Evolutionary conservation across 2,113 vertebrate genomes (phyloP).

Genomic region (Dascyllus trimaculatus): DNA sequence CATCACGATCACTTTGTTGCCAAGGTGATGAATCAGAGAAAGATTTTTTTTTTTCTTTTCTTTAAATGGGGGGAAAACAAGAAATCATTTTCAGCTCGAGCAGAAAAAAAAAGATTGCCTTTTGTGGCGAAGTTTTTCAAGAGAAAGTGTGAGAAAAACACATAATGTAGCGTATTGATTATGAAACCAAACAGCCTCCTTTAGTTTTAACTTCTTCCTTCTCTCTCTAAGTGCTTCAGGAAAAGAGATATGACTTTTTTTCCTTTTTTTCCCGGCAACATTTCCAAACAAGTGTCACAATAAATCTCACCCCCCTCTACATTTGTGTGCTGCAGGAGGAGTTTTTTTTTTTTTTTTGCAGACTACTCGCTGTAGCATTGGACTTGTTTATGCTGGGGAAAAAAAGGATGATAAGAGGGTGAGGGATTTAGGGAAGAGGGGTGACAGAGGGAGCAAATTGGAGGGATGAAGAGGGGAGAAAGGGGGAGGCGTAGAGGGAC

Average conservation of each 20-base stretch:
- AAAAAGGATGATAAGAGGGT: background rate
- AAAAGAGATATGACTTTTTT: constrained; percentile 7
- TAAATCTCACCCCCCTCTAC: constrained; percentile 33
- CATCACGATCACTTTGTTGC: constrained; percentile 67
- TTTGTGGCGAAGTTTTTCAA: constrained; percentile 16
- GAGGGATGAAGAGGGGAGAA: constrained; percentile 1
- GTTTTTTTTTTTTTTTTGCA: constrained; percentile 1
- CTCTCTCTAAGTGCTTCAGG: background rate
- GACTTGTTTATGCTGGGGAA: constrained; percentile 49
- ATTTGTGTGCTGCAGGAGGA: constrained; percentile 17
- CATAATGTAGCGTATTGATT: background rate
- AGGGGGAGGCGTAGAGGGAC: background rate
- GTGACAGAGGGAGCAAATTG: background rate
- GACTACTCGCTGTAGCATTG: constrained; percentile 8
- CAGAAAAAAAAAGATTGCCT: constrained; percentile 8
- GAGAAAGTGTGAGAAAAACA: background rate
- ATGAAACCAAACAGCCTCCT: constrained; percentile 7
- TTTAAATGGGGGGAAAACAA: constrained; percentile 19
- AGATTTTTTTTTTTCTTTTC: no score
- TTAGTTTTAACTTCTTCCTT: background rate
- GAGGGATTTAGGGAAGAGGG: constrained; percentile 6
- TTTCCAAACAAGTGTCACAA: constrained; percentile 41
- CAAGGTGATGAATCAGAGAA: constrained; percentile 66
- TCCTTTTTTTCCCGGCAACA: constrained; percentile 22
- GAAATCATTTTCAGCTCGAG: constrained; percentile 25